A percentile compares a stretch with the other conserved stretches of the same genome.
Evolutionary conservation across 2,888 invertebrate species (phyloP).

Genomic region (Hirtodrosophila duncani): DNA sequence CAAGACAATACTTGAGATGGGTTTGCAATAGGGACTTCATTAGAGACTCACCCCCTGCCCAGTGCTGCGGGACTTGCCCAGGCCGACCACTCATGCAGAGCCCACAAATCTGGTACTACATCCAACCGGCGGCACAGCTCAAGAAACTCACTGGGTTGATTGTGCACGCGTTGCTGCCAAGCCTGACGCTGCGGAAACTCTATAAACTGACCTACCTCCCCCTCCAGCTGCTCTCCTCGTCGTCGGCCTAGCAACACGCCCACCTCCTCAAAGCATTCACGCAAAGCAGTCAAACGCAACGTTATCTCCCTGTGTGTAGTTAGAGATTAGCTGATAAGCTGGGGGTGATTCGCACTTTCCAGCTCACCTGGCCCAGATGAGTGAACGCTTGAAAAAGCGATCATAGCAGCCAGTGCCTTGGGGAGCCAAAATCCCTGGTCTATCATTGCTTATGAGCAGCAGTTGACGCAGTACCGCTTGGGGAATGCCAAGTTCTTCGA

Average conservation of each 20-base stretch:
- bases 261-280: constrained; percentile 94
- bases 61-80: constrained; percentile 85
- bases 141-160: constrained; percentile 79
- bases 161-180: constrained; percentile 81
- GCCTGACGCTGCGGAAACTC: constrained; percentile 79
- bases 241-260: constrained; percentile 85
- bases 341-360: constrained; percentile 13
- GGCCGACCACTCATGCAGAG: constrained; percentile 88
- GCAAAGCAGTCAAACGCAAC: constrained; percentile 89
- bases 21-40: background rate
- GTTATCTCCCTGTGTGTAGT: constrained; percentile 85
- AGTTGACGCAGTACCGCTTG: constrained; percentile 78
- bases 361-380: constrained; percentile 66
- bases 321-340: too few relatives aligned
- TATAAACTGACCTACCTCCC: constrained; percentile 52
- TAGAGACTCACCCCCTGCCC: constrained; percentile 78
- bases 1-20: background rate
- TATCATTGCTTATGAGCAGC: constrained; percentile 69
- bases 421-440: constrained; percentile 80
- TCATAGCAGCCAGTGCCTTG: constrained; percentile 77
- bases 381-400: constrained; percentile 61
- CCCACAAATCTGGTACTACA: constrained; percentile 88
- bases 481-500: constrained; percentile 81
- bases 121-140: constrained; percentile 83
- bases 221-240: constrained; percentile 77